These are phyloP conservation scores for Nycticryphes semicollaris DNA, from an alignment of 2,113 vertebrate genomes.

Conservation along the genomic window DNA sequence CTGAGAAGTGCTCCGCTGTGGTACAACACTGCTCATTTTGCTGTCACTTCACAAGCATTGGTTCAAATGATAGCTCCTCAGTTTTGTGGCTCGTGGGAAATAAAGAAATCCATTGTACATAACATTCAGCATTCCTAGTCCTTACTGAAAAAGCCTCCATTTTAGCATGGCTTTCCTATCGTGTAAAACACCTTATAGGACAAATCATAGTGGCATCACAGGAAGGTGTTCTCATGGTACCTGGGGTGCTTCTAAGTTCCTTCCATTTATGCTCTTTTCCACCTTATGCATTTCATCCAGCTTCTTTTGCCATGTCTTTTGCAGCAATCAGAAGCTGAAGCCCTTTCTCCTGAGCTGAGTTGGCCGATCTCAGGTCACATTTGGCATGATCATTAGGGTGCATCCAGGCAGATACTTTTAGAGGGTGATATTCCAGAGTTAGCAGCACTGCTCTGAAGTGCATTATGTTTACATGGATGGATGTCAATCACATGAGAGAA, in stretches of 20 bases:
- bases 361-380: background rate
- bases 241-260: background rate
- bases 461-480: background rate
- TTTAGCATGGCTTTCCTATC: background rate
- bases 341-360: background rate
- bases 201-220: background rate
- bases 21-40: background rate
- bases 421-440: background rate
- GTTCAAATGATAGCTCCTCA: background rate
- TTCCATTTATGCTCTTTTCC: background rate
- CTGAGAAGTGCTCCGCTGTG: background rate
- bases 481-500: background rate
- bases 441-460: background rate
- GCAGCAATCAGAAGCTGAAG: background rate
- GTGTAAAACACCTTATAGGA: background rate
- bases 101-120: background rate
- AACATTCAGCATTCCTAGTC: background rate
- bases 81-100: background rate
- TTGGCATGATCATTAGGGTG: rapidly evolving
- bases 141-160: background rate
- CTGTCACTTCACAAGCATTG: rapidly evolving
- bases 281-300: background rate
- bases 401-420: background rate
- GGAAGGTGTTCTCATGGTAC: background rate
- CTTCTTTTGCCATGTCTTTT: background rate